These are phyloP conservation scores for Paguma larvata DNA, from an alignment of 2,797 vertebrate genomes.

Conservation along the genomic window DNA sequence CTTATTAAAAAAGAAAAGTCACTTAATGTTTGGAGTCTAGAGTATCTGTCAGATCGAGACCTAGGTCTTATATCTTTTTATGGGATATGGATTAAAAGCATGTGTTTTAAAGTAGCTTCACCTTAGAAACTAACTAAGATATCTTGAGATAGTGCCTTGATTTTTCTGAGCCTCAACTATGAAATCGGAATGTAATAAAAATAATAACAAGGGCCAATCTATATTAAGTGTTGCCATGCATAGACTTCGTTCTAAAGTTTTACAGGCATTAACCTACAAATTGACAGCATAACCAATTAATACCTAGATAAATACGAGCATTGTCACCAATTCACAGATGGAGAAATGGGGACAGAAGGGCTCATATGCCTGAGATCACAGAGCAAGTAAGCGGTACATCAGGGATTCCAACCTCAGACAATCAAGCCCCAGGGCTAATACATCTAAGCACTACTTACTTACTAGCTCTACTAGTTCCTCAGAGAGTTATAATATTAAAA, in stretches of 20 bases:
- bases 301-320: not conserved
- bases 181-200: conserved; percentile 35
- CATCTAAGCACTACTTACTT: not conserved
- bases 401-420: not conserved
- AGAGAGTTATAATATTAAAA: not conserved
- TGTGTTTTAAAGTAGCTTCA: not conserved
- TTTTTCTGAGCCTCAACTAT: not conserved
- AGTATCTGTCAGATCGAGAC: not conserved
- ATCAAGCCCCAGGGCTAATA: not conserved
- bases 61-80: not conserved
- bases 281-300: not conserved
- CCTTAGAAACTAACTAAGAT: not conserved
- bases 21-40: not conserved
- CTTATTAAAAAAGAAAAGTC: not conserved
- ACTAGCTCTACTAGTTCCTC: not conserved
- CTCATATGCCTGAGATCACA: not conserved
- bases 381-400: not conserved
- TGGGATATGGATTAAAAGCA: not conserved
- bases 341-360: not conserved
- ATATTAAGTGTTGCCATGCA: not conserved
- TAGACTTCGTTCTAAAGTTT: not conserved
- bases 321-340: not conserved
- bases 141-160: not conserved
- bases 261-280: not conserved
- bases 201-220: not conserved